Evolutionary conservation across 2,797 vertebrate genomes (phyloP).

Genomic region (Darevskia nairensis): DNA sequence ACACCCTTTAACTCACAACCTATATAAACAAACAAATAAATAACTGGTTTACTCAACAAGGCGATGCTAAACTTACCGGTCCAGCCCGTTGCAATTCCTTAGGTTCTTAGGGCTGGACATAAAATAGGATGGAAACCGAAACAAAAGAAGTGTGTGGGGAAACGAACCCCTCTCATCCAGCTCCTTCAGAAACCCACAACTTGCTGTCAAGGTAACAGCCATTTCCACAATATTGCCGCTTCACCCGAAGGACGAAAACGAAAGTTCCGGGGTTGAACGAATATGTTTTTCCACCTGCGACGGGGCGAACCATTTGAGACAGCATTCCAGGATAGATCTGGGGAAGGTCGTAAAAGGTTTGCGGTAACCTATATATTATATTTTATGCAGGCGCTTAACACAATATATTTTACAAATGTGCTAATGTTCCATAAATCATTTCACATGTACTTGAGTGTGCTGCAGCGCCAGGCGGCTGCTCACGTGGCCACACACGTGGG

Average conservation of each 20-base stretch:
- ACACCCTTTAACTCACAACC: too few relatives aligned
- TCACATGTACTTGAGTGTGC: slow-evolving; percentile 47
- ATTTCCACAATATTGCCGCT: slow-evolving; percentile 63
- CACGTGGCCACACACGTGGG: not conserved
- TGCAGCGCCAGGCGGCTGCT: slow-evolving; percentile 25
- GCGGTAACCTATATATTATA: slow-evolving; percentile 78
- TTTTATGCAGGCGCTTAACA: slow-evolving; percentile 79
- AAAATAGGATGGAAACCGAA: not conserved
- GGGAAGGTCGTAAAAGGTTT: slow-evolving; percentile 74
- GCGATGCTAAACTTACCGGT: too few relatives aligned
- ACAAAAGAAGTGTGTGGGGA: not conserved
- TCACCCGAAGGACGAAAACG: slow-evolving; percentile 53
- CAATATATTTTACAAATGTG: slow-evolving; percentile 71
- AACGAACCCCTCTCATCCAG: not conserved
- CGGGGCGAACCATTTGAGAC: slow-evolving; percentile 66
- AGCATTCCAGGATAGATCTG: slow-evolving; percentile 74
- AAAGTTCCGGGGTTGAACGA: slow-evolving; percentile 58
- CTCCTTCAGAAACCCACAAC: slow-evolving; percentile 23
- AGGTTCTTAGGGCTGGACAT: too few relatives aligned
- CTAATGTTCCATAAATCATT: slow-evolving; percentile 75
- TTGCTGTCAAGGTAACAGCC: slow-evolving; percentile 67
- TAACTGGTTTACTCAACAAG: too few relatives aligned
- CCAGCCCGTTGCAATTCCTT: too few relatives aligned
- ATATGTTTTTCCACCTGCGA: slow-evolving; percentile 81
- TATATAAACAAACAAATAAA: too few relatives aligned